Base-by-base conservation (phyloP, 2,888 invertebrate genomes). In the Spodoptera picta region DNA sequence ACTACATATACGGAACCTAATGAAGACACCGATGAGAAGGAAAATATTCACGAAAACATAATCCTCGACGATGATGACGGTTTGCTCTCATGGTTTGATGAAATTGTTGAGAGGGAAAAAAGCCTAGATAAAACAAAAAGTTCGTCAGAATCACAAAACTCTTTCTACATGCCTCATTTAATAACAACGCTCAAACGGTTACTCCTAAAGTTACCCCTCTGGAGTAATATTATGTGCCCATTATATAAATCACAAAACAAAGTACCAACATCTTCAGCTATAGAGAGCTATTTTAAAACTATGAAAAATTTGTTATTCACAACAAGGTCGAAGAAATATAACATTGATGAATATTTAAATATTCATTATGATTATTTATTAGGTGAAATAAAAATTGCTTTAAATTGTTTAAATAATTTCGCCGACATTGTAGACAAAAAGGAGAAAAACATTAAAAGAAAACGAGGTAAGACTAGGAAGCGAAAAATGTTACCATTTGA, bases 201-300 rank as follows among this genome's bases (percentile, higher is more conserved):
- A 67, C 63, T 67, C 63, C 60, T 64, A 60, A 68, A 68, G 65
- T 60, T 68, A 60, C 68, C 68, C 55, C 65, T 68, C 65, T 65
- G 68, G 68, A 60, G 60, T 68, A 65, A 65, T 68, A 65, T 68
- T 60, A 65, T 68, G 64, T 68, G 67, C 64, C 64, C 65, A 60
- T 53, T 59, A 59, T 69, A 61, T 59, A 62, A 62, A 47, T 62
- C 65, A 52, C 59, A 65, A 65, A 69, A 69, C 56, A 69, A 69
- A 62, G 50, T 59, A 55, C 69, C 65, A 61, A 65, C 69, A 62
- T 65, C 69, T 58, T 69, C 65, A 56, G 65, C 55, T 55, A 62
- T 69, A 58, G 69, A 69, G 61, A 60, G 55, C 56, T 60, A 68
- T 65, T 65, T 66, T 52, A 69, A 69, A 69, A 69, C 69, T 58